Percentiles rank a stretch among this genome's conserved stretches.
Conservation (phyloP, 2,797 vertebrate genomes). For the Chaunax sp. region DNA sequence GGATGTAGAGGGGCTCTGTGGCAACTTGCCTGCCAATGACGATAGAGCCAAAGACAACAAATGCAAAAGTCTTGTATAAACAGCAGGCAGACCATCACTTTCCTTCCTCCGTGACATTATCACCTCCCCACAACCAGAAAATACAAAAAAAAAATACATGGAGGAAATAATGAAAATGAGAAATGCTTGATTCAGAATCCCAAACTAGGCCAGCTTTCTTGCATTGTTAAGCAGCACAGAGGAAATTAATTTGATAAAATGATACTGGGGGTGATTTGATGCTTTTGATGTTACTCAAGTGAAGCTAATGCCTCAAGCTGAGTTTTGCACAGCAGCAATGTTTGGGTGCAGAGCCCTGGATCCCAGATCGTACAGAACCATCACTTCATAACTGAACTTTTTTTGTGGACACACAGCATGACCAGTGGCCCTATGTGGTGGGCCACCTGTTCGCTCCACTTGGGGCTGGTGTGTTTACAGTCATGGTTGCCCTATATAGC, state of each 20-base stretch:
- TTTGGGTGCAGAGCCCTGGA: neutral
- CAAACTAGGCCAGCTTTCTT: slow-evolving; percentile 47
- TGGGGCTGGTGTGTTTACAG: slow-evolving; percentile 60
- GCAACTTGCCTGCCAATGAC: slow-evolving; percentile 53
- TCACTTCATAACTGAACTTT: slow-evolving; percentile 48
- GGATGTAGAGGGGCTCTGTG: slow-evolving; percentile 35
- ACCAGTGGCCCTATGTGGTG: slow-evolving; percentile 42
- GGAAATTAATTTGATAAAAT: slow-evolving; percentile 56
- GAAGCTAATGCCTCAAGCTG: slow-evolving; percentile 3
- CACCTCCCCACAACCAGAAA: slow-evolving; percentile 39
- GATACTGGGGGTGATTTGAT: slow-evolving; percentile 25
- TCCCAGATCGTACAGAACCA: neutral
- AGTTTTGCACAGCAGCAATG: neutral
- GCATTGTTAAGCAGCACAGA: slow-evolving; percentile 36
- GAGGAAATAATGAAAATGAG: slow-evolving; percentile 48
- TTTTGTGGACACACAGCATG: slow-evolving; percentile 39
- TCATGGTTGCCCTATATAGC: slow-evolving; percentile 48
- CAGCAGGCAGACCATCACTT: slow-evolving; percentile 63
- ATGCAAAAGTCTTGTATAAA: slow-evolving; percentile 61
- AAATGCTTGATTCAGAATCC: slow-evolving; percentile 32
- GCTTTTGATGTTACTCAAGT: slow-evolving; percentile 5
- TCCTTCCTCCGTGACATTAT: slow-evolving; percentile 62
- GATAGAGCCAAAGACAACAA: slow-evolving; percentile 55
- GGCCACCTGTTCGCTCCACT: slow-evolving; percentile 72
- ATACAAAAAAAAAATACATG: slow-evolving; percentile 55